Base-by-base conservation (phyloP, 2,113 vertebrate genomes). In the Lagopus muta region DNA sequence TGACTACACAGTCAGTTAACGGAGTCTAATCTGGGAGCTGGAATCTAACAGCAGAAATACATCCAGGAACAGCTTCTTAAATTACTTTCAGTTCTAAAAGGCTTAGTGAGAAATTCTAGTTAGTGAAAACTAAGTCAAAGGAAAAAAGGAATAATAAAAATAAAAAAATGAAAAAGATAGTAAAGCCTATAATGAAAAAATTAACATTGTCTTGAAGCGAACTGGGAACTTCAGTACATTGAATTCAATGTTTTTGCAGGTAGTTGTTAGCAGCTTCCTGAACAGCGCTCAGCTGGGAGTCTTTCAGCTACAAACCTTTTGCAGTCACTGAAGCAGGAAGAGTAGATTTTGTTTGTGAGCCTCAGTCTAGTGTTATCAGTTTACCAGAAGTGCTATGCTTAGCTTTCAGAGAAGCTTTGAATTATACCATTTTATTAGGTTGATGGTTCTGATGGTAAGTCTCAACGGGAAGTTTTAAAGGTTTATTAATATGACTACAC, bases 1-100 rank as follows among this genome's bases (percentile, higher is more conserved):
- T 90, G 55, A 80, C 86, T 77, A 93, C 82, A 90, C n/a, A 88
- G 62, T 58, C 75, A 88, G 66, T 90, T 92, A 88, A 88, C 21
- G 17, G 50, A 83, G 36, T 66, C 45, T 72, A 91, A 91, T 7
- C 38, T 70, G 32, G 28, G n/a, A 74, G 61, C 11, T 87, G 73
- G 9, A 95, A 91, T 78, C n/a, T 91, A 84, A 82, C 70, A 78
- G 50, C 27, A 74, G 61, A 92, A 91, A 89, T 30, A 28, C 70
- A 82, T 60, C 47, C 75, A 89, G 40, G 24, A 92, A 54, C 48
- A 92, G 64, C 22, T 82, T 73, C 79, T 80, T 88, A 85, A 86
- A 94, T 89, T 62, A 54, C 42, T 84, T 90, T 62, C 36, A 43
- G 6, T 62, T 71, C 60, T 58, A 50, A 70, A 80, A 70, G 19